Base-by-base conservation (phyloP, 2,888 invertebrate species). In the Trachelus stipa region DNA sequence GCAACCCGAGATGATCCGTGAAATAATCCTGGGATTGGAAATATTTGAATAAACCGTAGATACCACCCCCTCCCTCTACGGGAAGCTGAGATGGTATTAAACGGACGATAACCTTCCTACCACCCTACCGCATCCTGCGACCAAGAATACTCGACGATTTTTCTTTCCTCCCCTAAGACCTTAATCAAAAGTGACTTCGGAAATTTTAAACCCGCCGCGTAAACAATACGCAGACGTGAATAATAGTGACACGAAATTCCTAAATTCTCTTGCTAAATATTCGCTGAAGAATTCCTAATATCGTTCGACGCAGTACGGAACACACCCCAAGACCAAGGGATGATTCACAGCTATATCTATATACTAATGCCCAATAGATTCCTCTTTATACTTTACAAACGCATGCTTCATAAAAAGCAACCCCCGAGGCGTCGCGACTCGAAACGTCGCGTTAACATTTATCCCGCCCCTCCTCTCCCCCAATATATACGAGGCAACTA, bases 11-110 rank as follows among this genome's bases (percentile, higher is more conserved):
- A 78, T 78, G 78, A 76, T 73, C 75, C 78, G 78, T 78, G 78
- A 78, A 78, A 78, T 78, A 78, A 78, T 78, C 78, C 75, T 76
- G 78, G 78, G 78, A 78, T 78, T 78, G 78, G 78, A 78, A 78
- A 78, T 75, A 78, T 78, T 78, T 78, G 78, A 78, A 78, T 78
- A 75, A 75, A 78, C 76, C 73, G 75, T 78, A n/a, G 23, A 69
- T 77, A 77, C 15, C 31, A 11, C 69, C 31, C 15, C 69, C 4
- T 4, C 11, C 11, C 15, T 4, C 12, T 12, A 71, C 23, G 2
- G 1, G 0, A 23, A 56, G 56, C 23, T 56, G 23, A 56, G 15
- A 23, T 23, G 56, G 56, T 56, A 56, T 56, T 56, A 56, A 56
- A 56, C 23, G 56, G 56, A 56, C 56, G 56, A 56, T 56, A 56